These are phyloP conservation scores for Melospiza georgiana DNA, from an alignment of 2,113 vertebrate species.

Conservation along the genomic window DNA sequence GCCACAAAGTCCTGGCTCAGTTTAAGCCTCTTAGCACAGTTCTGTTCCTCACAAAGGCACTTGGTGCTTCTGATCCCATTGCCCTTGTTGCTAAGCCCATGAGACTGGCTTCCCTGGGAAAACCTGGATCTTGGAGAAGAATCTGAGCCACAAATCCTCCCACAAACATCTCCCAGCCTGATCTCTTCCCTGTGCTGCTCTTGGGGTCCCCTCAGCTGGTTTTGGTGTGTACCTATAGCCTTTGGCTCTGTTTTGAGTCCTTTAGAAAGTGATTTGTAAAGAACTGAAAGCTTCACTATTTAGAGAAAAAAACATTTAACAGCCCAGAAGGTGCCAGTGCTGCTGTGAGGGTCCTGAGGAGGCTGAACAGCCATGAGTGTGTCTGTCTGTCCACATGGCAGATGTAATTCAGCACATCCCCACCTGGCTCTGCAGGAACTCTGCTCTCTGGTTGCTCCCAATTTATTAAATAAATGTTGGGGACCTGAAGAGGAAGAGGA, in stretches of 20 bases:
- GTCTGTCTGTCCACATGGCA: background rate
- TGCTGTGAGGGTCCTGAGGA: background rate
- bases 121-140: background rate
- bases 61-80: background rate
- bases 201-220: no score
- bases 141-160: background rate
- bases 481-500: background rate
- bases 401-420: background rate
- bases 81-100: background rate
- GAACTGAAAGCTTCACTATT: background rate
- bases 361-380: background rate
- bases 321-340: background rate
- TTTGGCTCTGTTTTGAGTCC: background rate
- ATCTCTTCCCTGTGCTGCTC: background rate
- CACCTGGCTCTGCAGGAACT: background rate
- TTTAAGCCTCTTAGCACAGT: background rate
- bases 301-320: background rate
- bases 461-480: rapidly evolving
- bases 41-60: background rate
- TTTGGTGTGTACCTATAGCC: background rate
- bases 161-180: background rate
- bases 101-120: background rate
- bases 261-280: background rate
- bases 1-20: background rate
- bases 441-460: background rate